phyloP scores from a whole-genome alignment of 2,113 vertebrate genomes.

The Cottus gobio region DNA sequence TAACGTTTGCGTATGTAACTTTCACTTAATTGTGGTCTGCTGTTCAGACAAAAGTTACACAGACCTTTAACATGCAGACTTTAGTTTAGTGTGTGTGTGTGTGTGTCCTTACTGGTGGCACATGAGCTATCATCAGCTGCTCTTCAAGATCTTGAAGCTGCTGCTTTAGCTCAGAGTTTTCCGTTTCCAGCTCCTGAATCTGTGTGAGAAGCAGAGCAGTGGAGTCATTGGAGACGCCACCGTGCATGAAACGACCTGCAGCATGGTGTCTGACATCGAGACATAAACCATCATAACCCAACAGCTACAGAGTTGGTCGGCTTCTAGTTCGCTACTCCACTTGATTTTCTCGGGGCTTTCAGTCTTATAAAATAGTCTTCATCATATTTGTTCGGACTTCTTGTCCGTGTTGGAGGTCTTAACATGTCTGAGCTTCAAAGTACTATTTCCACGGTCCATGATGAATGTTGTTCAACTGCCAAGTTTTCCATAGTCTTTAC shows the following conservation, averaged over 20 bases:
- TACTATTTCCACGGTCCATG: not conserved
- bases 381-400: not conserved
- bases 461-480: no score
- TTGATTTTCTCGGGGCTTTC: not conserved
- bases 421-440: not conserved
- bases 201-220: slow-evolving; percentile 71
- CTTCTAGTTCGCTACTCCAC: not conserved
- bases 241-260: not conserved
- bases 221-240: not conserved
- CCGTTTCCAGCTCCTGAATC: slow-evolving; percentile 98
- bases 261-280: not conserved
- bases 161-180: slow-evolving; percentile 95
- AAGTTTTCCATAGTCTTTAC: no score
- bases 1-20: not conserved
- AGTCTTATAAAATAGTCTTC: not conserved
- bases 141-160: slow-evolving; percentile 95
- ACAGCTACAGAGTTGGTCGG: not conserved
- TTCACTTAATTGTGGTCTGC: not conserved
- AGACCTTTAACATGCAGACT: not conserved
- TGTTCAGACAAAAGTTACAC: not conserved
- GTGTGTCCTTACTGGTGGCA: slow-evolving; percentile 88
- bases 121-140: slow-evolving; percentile 90
- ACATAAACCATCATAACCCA: not conserved
- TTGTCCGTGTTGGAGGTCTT: not conserved
- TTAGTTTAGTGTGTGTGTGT: not conserved